Conservation (phyloP, 2,888 invertebrate species). For the Liopterus haemorrhoidalis region DNA sequence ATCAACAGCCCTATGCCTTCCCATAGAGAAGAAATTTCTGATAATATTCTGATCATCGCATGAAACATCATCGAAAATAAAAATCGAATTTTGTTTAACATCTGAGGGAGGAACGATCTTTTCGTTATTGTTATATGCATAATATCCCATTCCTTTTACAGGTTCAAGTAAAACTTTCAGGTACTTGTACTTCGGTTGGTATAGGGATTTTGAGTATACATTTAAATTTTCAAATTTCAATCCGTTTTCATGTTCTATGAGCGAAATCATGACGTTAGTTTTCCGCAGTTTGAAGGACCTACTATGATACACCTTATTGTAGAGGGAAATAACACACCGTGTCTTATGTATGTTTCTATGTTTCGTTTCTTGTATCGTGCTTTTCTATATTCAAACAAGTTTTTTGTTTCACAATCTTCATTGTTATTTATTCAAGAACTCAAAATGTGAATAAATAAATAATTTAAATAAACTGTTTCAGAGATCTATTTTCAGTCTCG, state of each 20-base stretch:
- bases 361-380: conserved; percentile 5
- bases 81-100: conserved; percentile 36
- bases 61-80: conserved; percentile 42
- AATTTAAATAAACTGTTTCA: no score
- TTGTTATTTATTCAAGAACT: no score
- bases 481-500: no score
- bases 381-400: no score
- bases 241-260: conserved; percentile 38
- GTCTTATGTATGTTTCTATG: conserved; percentile 23
- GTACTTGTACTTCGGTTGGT: conserved; percentile 37
- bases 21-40: conserved; percentile 37
- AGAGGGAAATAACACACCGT: conserved; percentile 35
- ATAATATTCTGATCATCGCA: conserved; percentile 38
- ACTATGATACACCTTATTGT: conserved; percentile 34
- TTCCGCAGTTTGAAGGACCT: conserved; percentile 42
- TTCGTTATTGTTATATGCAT: conserved; percentile 27
- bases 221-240: conserved; percentile 41
- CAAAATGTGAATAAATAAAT: no score
- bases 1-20: conserved; percentile 38
- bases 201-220: conserved; percentile 37
- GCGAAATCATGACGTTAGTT: conserved; percentile 38
- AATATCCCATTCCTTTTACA: conserved; percentile 32
- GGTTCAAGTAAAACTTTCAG: conserved; percentile 30
- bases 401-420: no score
- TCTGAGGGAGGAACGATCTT: conserved; percentile 30